Percentiles rank a stretch among this genome's conserved stretches.
These are phyloP conservation scores for Pangasius krempfi DNA, from an alignment of 2,797 vertebrate genomes.

Conservation along the genomic window DNA sequence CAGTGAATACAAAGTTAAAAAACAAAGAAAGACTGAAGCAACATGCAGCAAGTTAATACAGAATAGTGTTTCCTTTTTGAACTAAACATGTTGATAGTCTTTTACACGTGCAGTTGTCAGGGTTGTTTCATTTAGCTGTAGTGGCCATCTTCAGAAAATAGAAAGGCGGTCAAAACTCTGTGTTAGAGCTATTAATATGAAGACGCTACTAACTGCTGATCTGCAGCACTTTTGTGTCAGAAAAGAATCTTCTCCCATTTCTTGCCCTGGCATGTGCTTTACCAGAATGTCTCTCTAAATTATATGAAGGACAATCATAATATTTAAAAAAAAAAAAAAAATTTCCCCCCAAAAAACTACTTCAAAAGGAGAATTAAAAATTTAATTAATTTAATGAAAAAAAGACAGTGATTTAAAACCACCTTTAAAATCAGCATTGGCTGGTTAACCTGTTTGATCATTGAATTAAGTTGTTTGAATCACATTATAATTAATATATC, in stretches of 20 bases:
- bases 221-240: background rate
- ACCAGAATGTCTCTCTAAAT: background rate
- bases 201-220: background rate
- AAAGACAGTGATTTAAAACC: too few species aligned
- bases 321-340: too few species aligned
- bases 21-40: background rate
- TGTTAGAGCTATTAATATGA: background rate
- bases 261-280: background rate
- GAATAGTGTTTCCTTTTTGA: background rate
- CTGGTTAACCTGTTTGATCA: background rate
- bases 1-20: background rate
- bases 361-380: background rate
- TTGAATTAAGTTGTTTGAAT: background rate
- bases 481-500: too few species aligned
- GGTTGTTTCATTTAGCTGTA: background rate
- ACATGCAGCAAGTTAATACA: background rate
- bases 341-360: background rate
- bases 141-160: background rate
- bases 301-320: background rate
- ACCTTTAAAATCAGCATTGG: background rate
- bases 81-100: background rate
- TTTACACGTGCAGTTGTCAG: background rate
- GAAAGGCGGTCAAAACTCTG: background rate
- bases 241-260: background rate
- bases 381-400: too few species aligned